Conservation (phyloP, 2,113 vertebrate genomes). For the Ochotona princeps region DNA sequence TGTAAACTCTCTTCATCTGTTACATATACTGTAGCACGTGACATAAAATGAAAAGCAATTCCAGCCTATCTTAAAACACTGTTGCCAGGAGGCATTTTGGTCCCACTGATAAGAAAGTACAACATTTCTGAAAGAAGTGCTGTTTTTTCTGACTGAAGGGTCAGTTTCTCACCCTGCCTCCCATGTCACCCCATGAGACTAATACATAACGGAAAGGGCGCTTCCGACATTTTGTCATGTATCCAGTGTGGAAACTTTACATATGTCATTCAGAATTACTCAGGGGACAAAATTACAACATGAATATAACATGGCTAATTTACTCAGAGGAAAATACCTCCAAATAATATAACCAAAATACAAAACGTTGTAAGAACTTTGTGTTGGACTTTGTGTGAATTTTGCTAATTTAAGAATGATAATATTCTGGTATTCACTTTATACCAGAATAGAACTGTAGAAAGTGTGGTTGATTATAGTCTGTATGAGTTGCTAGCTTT, state of each 20-base stretch:
- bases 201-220: neutral
- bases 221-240: neutral
- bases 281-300: neutral
- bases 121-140: neutral
- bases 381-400: conserved; percentile 13
- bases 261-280: neutral
- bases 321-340: neutral
- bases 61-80: neutral
- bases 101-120: conserved; percentile 2
- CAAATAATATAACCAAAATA: neutral
- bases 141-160: conserved; percentile 9
- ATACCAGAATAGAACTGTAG: neutral
- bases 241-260: neutral
- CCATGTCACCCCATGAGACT: neutral
- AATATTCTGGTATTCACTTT: neutral
- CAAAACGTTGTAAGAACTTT: neutral
- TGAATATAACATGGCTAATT: neutral
- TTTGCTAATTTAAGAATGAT: neutral
- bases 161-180: neutral
- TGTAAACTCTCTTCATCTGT: neutral
- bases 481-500: neutral
- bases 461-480: neutral
- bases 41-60: conserved; percentile 56
- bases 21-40: conserved; percentile 47
- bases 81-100: neutral